Conservation (phyloP, 2,797 vertebrate species). For the Acrossocheilus fasciatus region DNA sequence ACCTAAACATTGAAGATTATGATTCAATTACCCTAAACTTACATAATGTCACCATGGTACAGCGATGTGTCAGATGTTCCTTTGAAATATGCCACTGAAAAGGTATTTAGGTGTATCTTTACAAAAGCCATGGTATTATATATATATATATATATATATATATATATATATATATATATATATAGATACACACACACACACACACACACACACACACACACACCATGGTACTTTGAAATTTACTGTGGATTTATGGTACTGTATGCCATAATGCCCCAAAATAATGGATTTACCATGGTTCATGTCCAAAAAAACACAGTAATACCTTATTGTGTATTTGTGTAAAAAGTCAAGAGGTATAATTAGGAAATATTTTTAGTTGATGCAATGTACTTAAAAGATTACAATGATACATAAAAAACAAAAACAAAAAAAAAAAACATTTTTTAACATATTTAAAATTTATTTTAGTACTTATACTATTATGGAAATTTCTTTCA, state of each 20-base stretch:
- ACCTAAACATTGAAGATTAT: constrained; percentile 12
- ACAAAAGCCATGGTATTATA: not conserved
- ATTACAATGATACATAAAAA: not conserved
- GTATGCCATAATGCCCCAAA: not conserved
- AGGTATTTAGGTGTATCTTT: not conserved
- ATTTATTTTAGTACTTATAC: too few relatives aligned
- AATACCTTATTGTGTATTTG: not conserved
- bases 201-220: not conserved
- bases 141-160: too few relatives aligned
- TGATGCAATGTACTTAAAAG: not conserved
- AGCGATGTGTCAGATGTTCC: not conserved
- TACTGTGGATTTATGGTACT: not conserved
- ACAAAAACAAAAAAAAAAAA: too few relatives aligned
- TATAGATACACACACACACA: too few relatives aligned
- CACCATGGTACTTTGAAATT: not conserved
- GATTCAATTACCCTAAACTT: constrained; percentile 10
- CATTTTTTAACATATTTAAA: too few relatives aligned
- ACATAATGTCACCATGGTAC: not conserved
- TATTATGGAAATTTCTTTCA: too few relatives aligned
- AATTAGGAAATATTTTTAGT: not conserved
- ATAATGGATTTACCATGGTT: not conserved
- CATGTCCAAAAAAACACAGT: not conserved
- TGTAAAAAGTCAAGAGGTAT: not conserved
- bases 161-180: too few relatives aligned
- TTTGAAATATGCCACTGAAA: not conserved